phyloP scores from a whole-genome alignment of 2,797 vertebrate species.

The Acrocephalus scirpaceus region DNA sequence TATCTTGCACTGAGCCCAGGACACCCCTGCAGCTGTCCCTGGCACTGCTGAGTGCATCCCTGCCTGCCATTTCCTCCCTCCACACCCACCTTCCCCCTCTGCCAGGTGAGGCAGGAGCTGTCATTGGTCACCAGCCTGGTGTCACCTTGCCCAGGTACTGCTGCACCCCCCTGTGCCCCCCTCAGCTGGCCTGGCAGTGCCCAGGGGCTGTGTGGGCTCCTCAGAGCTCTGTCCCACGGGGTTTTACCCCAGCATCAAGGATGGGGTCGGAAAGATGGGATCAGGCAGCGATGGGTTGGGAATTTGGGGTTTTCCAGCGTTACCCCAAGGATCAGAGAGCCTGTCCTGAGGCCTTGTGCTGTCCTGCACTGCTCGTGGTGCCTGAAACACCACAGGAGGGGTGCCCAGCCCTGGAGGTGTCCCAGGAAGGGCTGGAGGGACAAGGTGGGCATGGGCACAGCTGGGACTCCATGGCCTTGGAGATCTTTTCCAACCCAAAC shows the following conservation, averaged over 20 bases:
- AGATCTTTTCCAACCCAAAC: neutral
- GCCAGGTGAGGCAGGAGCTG: fast-evolving
- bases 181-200: neutral
- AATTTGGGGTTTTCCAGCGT: neutral
- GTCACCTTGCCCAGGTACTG: neutral
- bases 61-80: neutral
- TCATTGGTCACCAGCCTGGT: neutral
- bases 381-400: neutral
- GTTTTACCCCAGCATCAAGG: neutral
- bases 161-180: neutral
- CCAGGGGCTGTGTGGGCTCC: neutral
- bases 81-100: neutral
- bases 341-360: neutral
- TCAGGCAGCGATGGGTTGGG: neutral
- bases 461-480: fast-evolving
- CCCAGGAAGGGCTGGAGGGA: neutral
- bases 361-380: neutral
- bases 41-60: neutral
- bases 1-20: too few species aligned
- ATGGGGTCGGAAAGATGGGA: neutral
- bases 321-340: neutral
- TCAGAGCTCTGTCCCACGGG: fast-evolving
- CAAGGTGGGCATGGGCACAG: fast-evolving
- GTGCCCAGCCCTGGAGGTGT: neutral
- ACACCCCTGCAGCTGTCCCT: too few species aligned